phyloP scores from a whole-genome alignment of 2,888 invertebrate species.

The Bellardia bayeri region DNA sequence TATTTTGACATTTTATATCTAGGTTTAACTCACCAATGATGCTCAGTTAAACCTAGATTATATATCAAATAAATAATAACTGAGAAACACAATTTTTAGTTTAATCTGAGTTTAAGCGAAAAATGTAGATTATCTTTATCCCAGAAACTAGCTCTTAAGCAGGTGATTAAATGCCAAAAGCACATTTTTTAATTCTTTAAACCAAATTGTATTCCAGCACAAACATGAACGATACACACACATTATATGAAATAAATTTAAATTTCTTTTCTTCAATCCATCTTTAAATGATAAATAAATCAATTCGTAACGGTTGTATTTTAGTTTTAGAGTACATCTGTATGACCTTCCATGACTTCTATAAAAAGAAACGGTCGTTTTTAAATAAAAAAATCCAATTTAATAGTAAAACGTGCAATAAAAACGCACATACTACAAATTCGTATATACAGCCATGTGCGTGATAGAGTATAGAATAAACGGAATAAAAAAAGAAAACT shows the following conservation, averaged over 20 bases:
- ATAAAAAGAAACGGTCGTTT: slow-evolving; percentile 40
- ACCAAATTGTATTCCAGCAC: slow-evolving; percentile 1
- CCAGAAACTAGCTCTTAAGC: too few relatives aligned
- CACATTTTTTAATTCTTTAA: slow-evolving; percentile 4
- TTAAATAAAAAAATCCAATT: slow-evolving; percentile 9
- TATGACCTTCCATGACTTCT: slow-evolving; percentile 49
- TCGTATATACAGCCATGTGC: slow-evolving; percentile 18
- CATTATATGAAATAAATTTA: slow-evolving; percentile 21
- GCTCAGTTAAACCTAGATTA: too few relatives aligned
- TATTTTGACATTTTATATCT: too few relatives aligned
- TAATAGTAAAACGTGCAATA: background rate
- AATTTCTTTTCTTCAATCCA: slow-evolving; percentile 1
- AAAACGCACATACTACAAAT: background rate
- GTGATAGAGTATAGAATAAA: slow-evolving; percentile 27
- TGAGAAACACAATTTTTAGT: too few relatives aligned
- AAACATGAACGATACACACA: background rate
- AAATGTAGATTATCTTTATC: too few relatives aligned
- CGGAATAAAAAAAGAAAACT: background rate
- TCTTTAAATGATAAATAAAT: slow-evolving; percentile 9
- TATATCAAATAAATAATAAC: too few relatives aligned
- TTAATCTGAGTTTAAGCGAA: too few relatives aligned
- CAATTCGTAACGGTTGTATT: slow-evolving; percentile 28
- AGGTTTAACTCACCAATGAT: too few relatives aligned
- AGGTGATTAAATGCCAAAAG: background rate
- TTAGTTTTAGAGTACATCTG: background rate